These are phyloP conservation scores for Paramormyrops hopkinsi DNA, from an alignment of 2,797 vertebrate species.

Conservation along the genomic window DNA sequence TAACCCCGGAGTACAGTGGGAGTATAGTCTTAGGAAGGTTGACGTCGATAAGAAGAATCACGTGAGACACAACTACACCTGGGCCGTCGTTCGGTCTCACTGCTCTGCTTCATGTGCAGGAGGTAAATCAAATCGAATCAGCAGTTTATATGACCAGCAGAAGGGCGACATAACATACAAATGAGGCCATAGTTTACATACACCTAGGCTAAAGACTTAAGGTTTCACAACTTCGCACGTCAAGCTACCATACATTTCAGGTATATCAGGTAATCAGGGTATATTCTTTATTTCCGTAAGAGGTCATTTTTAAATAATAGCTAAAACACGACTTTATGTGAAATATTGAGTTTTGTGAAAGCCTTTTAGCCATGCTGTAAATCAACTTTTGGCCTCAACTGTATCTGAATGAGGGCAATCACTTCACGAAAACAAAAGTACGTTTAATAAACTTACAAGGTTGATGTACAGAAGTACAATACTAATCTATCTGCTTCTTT, in stretches of 20 bases:
- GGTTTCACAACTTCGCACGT: neutral
- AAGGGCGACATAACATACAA: neutral
- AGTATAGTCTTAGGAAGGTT: constrained; percentile 66
- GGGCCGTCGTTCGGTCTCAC: constrained; percentile 69
- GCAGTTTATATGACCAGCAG: neutral
- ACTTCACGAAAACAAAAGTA: neutral
- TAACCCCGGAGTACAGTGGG: constrained; percentile 79
- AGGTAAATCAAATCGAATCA: constrained; percentile 52
- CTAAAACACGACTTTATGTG: neutral
- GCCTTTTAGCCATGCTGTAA: neutral
- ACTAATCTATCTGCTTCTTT: neutral
- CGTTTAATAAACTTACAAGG: neutral
- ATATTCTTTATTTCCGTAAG: neutral
- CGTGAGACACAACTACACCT: constrained; percentile 69
- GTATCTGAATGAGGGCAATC: neutral
- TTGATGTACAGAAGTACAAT: neutral
- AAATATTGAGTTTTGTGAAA: neutral
- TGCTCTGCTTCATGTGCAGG: constrained; percentile 78
- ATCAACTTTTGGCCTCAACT: neutral
- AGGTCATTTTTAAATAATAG: neutral
- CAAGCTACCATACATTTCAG: neutral
- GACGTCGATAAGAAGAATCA: constrained; percentile 47
- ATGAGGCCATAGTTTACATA: neutral
- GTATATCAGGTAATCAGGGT: neutral
- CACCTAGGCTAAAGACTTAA: neutral